These are phyloP conservation scores for Cololabis saira DNA, from an alignment of 2,113 vertebrate genomes.

Conservation along the genomic window DNA sequence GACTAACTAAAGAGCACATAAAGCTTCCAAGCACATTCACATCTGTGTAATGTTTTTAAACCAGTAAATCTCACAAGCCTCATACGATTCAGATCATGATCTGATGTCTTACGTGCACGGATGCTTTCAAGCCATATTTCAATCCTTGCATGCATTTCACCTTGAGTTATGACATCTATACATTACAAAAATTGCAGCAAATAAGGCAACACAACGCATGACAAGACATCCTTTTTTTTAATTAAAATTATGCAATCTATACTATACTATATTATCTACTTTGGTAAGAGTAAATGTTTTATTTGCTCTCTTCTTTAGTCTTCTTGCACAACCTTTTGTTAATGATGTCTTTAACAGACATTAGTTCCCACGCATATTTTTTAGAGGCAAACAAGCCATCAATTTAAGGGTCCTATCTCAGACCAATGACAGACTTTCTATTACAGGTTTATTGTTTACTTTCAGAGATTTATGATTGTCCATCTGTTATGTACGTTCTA, in stretches of 20 bases:
- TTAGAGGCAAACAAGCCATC: neutral
- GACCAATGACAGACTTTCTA: neutral
- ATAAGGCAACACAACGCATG: neutral
- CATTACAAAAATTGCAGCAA: neutral
- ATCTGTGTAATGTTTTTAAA: conserved; percentile 29
- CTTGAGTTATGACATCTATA: conserved; percentile 1
- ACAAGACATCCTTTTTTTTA: neutral
- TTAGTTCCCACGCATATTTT: neutral
- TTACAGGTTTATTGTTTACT: neutral
- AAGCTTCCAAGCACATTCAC: conserved; percentile 7
- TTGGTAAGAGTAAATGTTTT: neutral
- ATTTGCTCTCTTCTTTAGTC: neutral
- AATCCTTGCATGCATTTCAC: neutral
- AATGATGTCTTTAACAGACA: neutral
- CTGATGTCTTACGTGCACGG: neutral
- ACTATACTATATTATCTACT: neutral
- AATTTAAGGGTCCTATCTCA: neutral
- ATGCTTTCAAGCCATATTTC: conserved; percentile 10
- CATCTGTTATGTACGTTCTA: too few species aligned
- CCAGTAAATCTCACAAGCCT: conserved; percentile 30
- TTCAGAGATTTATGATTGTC: neutral
- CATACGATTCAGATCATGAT: neutral
- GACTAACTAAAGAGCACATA: conserved; percentile 67
- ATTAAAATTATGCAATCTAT: neutral
- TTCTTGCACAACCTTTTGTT: neutral